Percentiles rank a stretch among this genome's conserved stretches.
phyloP scores from a whole-genome alignment of 2,797 vertebrate genomes.

The Gouania willdenowi region DNA sequence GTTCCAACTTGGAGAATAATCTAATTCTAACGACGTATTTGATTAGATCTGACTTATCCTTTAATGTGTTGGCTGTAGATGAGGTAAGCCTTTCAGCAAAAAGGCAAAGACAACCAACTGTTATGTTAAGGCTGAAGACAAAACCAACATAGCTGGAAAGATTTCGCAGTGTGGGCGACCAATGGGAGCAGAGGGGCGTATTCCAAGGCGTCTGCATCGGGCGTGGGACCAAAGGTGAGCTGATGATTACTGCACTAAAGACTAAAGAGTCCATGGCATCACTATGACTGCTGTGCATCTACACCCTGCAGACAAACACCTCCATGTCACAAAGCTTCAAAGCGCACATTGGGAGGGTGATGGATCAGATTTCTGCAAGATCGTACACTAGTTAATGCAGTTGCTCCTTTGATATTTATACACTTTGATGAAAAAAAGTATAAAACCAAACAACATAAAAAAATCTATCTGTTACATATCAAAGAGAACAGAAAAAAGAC shows the following conservation, averaged over 20 bases:
- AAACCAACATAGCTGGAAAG: conserved; percentile 47
- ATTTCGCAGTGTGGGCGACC: conserved; percentile 24
- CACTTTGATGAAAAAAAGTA: conserved; percentile 39
- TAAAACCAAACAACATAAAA: conserved; percentile 45
- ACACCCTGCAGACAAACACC: conserved; percentile 33
- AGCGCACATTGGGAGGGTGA: conserved; percentile 25
- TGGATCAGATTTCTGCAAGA: conserved; percentile 18
- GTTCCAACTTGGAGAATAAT: too few relatives aligned
- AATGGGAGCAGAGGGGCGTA: conserved; percentile 3
- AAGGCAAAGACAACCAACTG: conserved; percentile 3
- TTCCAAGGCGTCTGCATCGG: conserved; percentile 13
- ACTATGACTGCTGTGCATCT: conserved; percentile 40
- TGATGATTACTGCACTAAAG: conserved; percentile 13
- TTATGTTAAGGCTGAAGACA: conserved; percentile 40
- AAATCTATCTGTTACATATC: conserved; percentile 55
- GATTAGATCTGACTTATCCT: conserved; percentile 34
- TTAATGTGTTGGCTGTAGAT: conserved; percentile 30
- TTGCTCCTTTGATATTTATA: conserved; percentile 35
- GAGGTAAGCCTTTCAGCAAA: conserved; percentile 41
- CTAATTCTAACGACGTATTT: too few relatives aligned
- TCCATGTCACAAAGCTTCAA: conserved; percentile 16
- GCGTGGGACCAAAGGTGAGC: conserved; percentile 4
- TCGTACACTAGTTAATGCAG: conserved; percentile 10
- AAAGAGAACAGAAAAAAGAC: conserved; percentile 62
- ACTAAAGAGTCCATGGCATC: conserved; percentile 38